Percentiles rank a stretch among this genome's conserved stretches.
phyloP scores from a whole-genome alignment of 2,797 vertebrate species.

The Lophius americanus region DNA sequence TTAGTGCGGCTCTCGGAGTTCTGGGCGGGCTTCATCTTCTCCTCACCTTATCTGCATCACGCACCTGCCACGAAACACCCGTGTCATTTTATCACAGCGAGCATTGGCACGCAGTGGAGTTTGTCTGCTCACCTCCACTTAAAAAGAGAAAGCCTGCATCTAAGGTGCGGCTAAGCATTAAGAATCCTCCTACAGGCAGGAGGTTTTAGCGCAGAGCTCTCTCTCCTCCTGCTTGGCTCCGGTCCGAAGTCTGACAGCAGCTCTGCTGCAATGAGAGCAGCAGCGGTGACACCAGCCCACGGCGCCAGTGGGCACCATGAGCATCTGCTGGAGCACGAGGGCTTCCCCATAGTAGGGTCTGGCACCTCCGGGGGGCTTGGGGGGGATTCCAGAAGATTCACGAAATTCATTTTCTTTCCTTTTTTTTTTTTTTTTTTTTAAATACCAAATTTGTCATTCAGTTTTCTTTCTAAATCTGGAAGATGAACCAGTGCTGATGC shows the following conservation, averaged over 20 bases:
- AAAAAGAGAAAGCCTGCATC: conserved; percentile 13
- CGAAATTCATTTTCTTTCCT: background rate
- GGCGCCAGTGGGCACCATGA: conserved; percentile 39
- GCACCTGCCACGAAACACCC: conserved; percentile 37
- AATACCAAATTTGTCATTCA: no score
- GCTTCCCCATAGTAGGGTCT: conserved; percentile 35
- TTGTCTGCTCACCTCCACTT: background rate
- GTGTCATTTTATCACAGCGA: conserved; percentile 10
- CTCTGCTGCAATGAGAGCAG: conserved; percentile 56
- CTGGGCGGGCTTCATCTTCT: background rate
- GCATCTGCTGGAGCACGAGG: conserved; percentile 51
- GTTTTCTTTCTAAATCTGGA: no score
- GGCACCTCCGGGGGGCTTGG: background rate
- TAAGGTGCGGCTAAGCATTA: conserved; percentile 32
- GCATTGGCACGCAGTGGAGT: background rate
- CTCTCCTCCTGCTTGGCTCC: conserved; percentile 56
- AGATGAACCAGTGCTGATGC: background rate
- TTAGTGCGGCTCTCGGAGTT: conserved; percentile 17
- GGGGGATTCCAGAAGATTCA: conserved; percentile 1
- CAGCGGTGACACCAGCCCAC: conserved; percentile 43
- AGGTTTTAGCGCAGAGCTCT: conserved; percentile 53
- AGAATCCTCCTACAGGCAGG: conserved; percentile 3
- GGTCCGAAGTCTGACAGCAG: conserved; percentile 56
- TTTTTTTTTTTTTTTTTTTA: background rate
- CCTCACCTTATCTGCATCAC: background rate